Evolutionary conservation across 2,797 vertebrate genomes (phyloP), one percentile per base, ranked within the genome.

Genomic region (Furcifer pardalis): DNA sequence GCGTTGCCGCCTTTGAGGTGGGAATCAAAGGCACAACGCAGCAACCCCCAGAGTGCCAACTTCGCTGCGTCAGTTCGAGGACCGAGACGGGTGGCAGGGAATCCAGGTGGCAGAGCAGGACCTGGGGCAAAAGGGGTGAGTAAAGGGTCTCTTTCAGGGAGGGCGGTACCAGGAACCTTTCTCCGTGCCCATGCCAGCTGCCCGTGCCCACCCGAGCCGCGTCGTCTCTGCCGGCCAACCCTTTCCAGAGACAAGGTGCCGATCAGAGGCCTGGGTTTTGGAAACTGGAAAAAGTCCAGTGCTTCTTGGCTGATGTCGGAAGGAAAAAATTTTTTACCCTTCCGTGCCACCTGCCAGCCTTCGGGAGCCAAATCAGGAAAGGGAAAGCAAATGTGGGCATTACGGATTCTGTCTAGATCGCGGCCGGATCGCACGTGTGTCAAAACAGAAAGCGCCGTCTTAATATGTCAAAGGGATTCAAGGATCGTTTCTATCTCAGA

Each of bases 1-100:
- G 93, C 92, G 92, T 94, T 83, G 46, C 89, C 91, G 81, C 85
- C 89, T 85, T 89, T 93, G 93, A 93, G 91, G 91, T 93, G 92
- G 92, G 92, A 17, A 92, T 92, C 86, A 81, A 86, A 78, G 86
- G 89, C 87, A 77, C 75, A 88, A 86, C 87, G 87, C 49, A 88
- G 15, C 89, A 74, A 32, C 82, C 56, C 37, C 85, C 83, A 85
- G 89, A 82, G 87, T 52, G 91, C 85, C 92, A 90, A 89, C 86
- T 87, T 84, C 81, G 81, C 84, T 63, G 83, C 81, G 79, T 82
- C 88, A 66, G 68, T 75, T 81, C 71, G 72, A 72, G 77, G 56
- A 46, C 35, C 40, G 71, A 19, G 65, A 4, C 9, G 27, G 3
- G 62, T 35, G 35, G 65, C 10, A 82, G 84, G 78, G 83, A 77